A percentile compares a stretch with the other conserved stretches of the same genome.
phyloP scores from a whole-genome alignment of 2,888 invertebrate genomes.

The Xestia rhomboidea region DNA sequence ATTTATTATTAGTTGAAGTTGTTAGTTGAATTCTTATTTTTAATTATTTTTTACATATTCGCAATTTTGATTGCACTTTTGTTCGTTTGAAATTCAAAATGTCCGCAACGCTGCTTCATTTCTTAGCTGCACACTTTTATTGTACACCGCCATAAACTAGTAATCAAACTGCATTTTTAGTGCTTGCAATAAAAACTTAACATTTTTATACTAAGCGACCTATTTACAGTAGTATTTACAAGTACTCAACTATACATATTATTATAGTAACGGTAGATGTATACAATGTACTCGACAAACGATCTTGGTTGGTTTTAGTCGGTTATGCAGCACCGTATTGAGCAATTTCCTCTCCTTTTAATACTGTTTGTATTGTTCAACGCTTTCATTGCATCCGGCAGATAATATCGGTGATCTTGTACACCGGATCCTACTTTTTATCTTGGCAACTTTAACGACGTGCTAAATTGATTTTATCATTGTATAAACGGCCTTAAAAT shows the following conservation, averaged over 20 bases:
- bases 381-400: slow-evolving; percentile 51
- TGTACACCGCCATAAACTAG: slow-evolving; percentile 21
- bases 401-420: slow-evolving; percentile 39
- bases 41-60: background rate
- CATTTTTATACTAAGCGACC: slow-evolving; percentile 18
- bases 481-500: slow-evolving; percentile 13
- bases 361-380: slow-evolving; percentile 35
- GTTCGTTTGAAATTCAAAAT: slow-evolving; percentile 12
- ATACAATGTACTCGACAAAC: slow-evolving; percentile 5
- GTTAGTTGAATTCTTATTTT: background rate
- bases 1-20: background rate
- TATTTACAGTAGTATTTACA: slow-evolving; percentile 2
- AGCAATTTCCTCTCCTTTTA: slow-evolving; percentile 51
- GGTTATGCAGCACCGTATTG: slow-evolving; percentile 29
- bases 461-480: slow-evolving; percentile 37
- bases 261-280: background rate
- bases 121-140: slow-evolving; percentile 26
- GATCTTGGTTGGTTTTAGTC: slow-evolving; percentile 11
- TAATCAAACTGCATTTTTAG: slow-evolving; percentile 43
- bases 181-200: slow-evolving; percentile 31
- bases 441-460: too few relatives aligned
- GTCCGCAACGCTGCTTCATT: slow-evolving; percentile 12
- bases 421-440: too few relatives aligned
- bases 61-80: background rate
- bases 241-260: slow-evolving; percentile 13